phyloP scores from a whole-genome alignment of 53 echinoderm and acorn worm genomes.

The Arbacia lixula region DNA sequence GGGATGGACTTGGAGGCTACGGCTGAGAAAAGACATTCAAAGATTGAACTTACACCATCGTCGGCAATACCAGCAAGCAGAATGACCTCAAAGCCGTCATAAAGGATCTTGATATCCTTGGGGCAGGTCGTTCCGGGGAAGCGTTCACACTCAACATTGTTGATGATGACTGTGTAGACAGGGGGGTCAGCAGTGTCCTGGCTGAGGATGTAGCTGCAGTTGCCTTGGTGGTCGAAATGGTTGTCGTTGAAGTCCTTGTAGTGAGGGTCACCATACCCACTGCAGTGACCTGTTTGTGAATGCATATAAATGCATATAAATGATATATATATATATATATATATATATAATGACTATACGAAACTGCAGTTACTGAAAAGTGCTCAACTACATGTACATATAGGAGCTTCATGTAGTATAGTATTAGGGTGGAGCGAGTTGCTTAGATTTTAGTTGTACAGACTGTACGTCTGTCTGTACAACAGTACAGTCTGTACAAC shows the following conservation, averaged over 20 bases:
- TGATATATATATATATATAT: too few relatives aligned
- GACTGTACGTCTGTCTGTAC: too few relatives aligned
- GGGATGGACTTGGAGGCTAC: too few relatives aligned
- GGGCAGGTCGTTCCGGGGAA: constrained; percentile 86
- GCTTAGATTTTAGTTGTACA: too few relatives aligned
- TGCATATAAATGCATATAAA: too few relatives aligned
- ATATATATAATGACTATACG: too few relatives aligned
- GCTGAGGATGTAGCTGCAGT: constrained; percentile 79
- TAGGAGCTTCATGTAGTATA: too few relatives aligned
- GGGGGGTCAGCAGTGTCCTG: constrained; percentile 61
- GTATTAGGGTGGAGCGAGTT: too few relatives aligned
- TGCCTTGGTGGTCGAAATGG: constrained; percentile 86
- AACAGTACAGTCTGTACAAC: too few relatives aligned
- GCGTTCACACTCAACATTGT: constrained; percentile 72
- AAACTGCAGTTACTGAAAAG: too few relatives aligned
- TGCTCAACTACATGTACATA: too few relatives aligned
- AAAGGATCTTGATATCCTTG: constrained; percentile 61
- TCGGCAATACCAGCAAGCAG: constrained; percentile 53
- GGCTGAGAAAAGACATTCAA: too few relatives aligned
- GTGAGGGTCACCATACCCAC: constrained; percentile 92
- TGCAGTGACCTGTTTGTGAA: constrained; percentile 84
- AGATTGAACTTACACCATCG: constrained; percentile 49
- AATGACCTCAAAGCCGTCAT: constrained; percentile 45
- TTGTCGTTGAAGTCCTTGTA: constrained; percentile 78
- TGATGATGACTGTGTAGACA: constrained; percentile 63